Evolutionary conservation across 2,113 vertebrate genomes (phyloP), one percentile per base, ranked within the genome.

Genomic region (Acanthisitta chloris): DNA sequence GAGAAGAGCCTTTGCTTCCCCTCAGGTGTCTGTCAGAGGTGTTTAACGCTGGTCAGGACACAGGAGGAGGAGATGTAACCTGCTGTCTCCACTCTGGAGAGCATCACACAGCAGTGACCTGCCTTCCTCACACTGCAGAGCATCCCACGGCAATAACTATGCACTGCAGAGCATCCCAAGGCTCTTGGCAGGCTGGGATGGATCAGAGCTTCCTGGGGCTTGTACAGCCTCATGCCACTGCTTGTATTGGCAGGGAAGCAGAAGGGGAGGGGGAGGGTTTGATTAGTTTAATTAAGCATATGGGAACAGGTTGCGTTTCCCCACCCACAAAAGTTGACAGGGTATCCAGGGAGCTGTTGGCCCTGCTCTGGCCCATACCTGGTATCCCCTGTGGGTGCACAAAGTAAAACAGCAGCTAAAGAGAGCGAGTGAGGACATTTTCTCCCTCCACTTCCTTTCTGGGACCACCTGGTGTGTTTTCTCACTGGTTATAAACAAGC

Each of bases 141-240:
- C 62, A 55, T 21, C 67, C 64, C 13, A 14, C 0, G 0, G 51
- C 11, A 14, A 48, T 8, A 42, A 6, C 25, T 31, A 23, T 5
- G 79, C 40, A 18, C 34, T 82, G 71, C 40, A 83, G 48, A 69
- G 19, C 62, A 48, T 42, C 40, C 71, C 64, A 42, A 54, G 17
- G 40, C 46, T n/a, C 58, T 33, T 17, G 40, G 10, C 15, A 25
- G 12, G 21, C 40, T 38, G 54, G 52, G 59, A 6, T 2, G 14
- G 10, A 83, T 43, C 64, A 7, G 29, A 28, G 12, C 23, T 46
- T 17, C 70, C n/a, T 20, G 11, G n/a, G 54, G 29, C 10, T 62
- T 1, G 0, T 1, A 0, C 33, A 8, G 24, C 69, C 65, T 55
- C 2, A 0, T 2, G 6, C n/a, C 16, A 0, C 81, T 31, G 81